These are phyloP conservation scores for Hassar affinis DNA, from an alignment of 2,113 vertebrate species.

Conservation along the genomic window DNA sequence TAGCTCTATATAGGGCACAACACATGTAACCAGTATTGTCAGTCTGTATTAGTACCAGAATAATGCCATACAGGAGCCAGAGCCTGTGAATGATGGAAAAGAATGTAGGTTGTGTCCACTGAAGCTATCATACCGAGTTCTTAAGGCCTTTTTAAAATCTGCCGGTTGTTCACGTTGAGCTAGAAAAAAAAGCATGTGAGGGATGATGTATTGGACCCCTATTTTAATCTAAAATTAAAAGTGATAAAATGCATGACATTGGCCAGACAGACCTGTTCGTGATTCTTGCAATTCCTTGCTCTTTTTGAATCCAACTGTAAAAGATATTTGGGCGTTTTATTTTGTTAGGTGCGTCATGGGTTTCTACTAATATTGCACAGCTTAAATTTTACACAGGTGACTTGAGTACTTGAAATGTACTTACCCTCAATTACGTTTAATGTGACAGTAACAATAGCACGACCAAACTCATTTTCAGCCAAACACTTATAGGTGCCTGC, in stretches of 20 bases:
- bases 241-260: neutral
- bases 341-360: neutral
- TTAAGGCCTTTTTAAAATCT: slow-evolving; percentile 68
- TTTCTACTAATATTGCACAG: neutral
- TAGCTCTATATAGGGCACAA: slow-evolving; percentile 46
- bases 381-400: neutral
- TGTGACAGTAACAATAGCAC: slow-evolving; percentile 74
- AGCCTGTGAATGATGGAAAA: neutral
- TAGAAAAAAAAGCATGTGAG: slow-evolving; percentile 40
- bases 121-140: slow-evolving; percentile 46
- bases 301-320: slow-evolving; percentile 83
- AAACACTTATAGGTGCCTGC: slow-evolving; percentile 81
- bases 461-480: slow-evolving; percentile 80
- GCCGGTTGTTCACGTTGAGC: slow-evolving; percentile 61
- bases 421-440: slow-evolving; percentile 84
- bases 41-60: neutral
- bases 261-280: slow-evolving; percentile 61
- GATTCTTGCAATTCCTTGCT: slow-evolving; percentile 69
- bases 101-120: neutral
- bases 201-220: neutral
- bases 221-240: neutral
- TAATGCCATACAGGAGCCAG: neutral
- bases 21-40: neutral
- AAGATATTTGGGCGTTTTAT: slow-evolving; percentile 28
- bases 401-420: slow-evolving; percentile 8